Conservation (phyloP, 2,888 invertebrate genomes). For the Apantesis nais region DNA sequence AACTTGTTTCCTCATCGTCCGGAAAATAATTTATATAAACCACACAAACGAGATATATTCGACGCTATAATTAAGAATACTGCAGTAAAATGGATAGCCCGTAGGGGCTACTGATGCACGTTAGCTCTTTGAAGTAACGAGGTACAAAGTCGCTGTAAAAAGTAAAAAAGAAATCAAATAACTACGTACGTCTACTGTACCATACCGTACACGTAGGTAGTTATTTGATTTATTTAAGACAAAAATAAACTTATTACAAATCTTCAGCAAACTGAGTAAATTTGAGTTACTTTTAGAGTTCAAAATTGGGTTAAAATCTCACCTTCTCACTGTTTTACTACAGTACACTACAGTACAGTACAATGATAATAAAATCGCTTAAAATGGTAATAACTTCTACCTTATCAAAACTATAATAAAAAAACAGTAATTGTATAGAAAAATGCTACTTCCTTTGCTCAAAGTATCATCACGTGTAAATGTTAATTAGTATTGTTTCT, state of each 20-base stretch:
- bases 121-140: no score
- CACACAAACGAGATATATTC: neutral
- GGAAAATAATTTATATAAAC: neutral
- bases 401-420: neutral
- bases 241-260: neutral
- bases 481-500: neutral
- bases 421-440: neutral
- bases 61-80: neutral
- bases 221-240: neutral
- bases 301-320: neutral
- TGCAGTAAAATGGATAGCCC: neutral
- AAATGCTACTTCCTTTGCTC: neutral
- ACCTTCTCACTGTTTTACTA: neutral
- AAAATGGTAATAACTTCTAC: neutral
- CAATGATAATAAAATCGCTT: no score
- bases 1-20: neutral
- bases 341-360: no score
- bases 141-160: neutral
- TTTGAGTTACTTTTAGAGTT: neutral
- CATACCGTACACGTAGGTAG: no score
- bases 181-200: no score
- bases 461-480: neutral
- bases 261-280: neutral
- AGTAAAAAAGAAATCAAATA: no score
- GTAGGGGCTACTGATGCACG: neutral